phyloP scores from a whole-genome alignment of 2,888 invertebrate species.

The Tachina grossa region DNA sequence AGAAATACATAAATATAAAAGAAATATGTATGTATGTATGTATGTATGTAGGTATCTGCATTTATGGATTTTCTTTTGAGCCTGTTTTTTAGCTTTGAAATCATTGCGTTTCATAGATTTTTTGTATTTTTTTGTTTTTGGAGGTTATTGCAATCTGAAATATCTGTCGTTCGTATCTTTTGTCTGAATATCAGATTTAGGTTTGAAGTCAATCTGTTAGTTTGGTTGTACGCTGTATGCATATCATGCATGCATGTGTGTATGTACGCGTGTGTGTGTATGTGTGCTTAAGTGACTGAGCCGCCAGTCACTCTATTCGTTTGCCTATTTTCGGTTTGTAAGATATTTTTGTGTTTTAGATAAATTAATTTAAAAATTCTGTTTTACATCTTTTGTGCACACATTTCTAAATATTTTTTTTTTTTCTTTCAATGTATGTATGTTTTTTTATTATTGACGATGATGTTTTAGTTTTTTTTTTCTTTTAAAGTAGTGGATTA shows the following conservation, averaged over 20 bases:
- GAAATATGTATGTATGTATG: constrained; percentile 57
- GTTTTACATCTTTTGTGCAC: constrained; percentile 36
- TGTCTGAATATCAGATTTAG: constrained; percentile 59
- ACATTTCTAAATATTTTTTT: not conserved
- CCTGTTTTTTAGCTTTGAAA: constrained; percentile 61
- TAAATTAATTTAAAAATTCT: constrained; percentile 60
- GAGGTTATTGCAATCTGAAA: constrained; percentile 68
- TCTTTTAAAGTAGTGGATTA: constrained; percentile 13
- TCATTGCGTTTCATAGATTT: constrained; percentile 46
- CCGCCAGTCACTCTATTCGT: constrained; percentile 7
- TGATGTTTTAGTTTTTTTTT: not conserved
- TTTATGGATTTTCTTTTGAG: constrained; percentile 67
- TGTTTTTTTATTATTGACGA: constrained; percentile 1
- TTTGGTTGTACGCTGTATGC: not conserved
- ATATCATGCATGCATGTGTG: not conserved
- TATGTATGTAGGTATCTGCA: constrained; percentile 63
- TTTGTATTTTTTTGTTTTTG: constrained; percentile 40
- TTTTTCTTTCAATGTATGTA: constrained; percentile 50
- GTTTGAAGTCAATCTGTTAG: constrained; percentile 39
- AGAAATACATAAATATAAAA: constrained; percentile 35
- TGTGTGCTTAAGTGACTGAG: not conserved
- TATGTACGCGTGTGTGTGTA: not conserved
- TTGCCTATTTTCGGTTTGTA: constrained; percentile 46
- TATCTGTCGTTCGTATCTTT: constrained; percentile 61
- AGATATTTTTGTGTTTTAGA: constrained; percentile 59